These are phyloP conservation scores for Xiphophorus birchmanni DNA, from an alignment of 2,797 vertebrate species.

Conservation along the genomic window DNA sequence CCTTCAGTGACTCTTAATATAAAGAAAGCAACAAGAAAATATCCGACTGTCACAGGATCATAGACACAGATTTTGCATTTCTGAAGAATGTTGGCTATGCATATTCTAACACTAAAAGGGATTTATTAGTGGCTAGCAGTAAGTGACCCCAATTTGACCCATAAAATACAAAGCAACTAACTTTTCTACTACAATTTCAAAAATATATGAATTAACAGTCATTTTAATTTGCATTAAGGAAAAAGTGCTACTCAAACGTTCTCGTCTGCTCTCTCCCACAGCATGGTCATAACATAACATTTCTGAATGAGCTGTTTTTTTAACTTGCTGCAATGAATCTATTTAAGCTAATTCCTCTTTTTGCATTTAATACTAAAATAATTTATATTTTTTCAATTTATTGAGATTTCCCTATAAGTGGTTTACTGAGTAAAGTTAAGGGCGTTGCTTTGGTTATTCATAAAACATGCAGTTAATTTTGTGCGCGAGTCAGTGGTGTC, in stretches of 20 bases:
- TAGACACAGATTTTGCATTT: neutral
- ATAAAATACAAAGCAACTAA: neutral
- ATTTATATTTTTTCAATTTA: neutral
- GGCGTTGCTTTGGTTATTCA: neutral
- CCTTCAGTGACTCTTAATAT: neutral
- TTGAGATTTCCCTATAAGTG: neutral
- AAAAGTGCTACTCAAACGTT: neutral
- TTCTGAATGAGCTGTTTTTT: neutral
- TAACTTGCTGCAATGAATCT: neutral
- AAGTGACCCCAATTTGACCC: neutral
- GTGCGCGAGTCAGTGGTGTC: neutral
- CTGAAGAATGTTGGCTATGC: neutral
- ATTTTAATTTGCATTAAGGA: neutral
- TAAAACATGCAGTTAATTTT: neutral
- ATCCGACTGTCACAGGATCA: neutral
- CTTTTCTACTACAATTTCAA: neutral
- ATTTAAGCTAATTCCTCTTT: neutral
- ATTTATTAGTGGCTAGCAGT: neutral
- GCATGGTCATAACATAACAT: neutral
- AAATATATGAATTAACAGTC: neutral
- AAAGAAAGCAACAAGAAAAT: conserved; percentile 15
- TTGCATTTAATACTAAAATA: neutral
- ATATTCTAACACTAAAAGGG: neutral
- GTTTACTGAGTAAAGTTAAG: neutral
- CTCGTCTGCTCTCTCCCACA: neutral